Conservation (phyloP, 2,113 vertebrate genomes). For the Rhynchomys soricoides region DNA sequence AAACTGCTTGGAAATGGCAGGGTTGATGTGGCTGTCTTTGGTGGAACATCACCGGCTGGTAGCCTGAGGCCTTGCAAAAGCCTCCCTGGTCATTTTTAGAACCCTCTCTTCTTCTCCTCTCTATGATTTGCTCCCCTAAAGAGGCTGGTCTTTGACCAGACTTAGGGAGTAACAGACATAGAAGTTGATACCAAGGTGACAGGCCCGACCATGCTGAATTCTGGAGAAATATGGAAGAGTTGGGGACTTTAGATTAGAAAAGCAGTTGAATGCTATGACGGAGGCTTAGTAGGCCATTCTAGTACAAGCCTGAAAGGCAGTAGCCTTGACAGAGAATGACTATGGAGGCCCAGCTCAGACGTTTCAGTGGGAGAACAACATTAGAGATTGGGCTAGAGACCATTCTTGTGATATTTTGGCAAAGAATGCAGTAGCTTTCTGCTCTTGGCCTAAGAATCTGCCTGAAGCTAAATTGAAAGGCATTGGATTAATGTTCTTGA, state of each 20-base stretch:
- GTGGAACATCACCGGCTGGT: not conserved
- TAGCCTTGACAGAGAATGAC: not conserved
- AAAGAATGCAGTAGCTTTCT: not conserved
- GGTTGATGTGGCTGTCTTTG: not conserved
- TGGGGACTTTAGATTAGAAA: not conserved
- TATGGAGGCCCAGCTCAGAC: not conserved
- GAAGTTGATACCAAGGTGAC: not conserved
- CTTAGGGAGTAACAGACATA: not conserved
- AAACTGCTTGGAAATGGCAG: conserved; percentile 13
- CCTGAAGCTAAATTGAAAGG: not conserved
- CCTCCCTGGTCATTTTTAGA: not conserved
- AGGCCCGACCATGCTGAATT: not conserved
- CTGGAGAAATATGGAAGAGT: not conserved
- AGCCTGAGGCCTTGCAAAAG: conserved; percentile 26
- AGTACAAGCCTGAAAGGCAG: too few relatives aligned
- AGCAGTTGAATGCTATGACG: not conserved
- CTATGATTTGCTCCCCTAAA: not conserved
- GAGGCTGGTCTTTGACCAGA: not conserved
- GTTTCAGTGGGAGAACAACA: not conserved
- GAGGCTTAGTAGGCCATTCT: not conserved
- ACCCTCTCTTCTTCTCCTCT: not conserved
- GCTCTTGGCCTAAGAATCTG: not conserved
- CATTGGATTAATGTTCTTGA: not conserved
- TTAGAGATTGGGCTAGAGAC: not conserved
- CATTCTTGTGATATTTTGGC: not conserved